Percentiles rank a stretch among this genome's conserved stretches.
phyloP scores from a whole-genome alignment of 2,888 invertebrate species.

The Ernsta delagoae region DNA sequence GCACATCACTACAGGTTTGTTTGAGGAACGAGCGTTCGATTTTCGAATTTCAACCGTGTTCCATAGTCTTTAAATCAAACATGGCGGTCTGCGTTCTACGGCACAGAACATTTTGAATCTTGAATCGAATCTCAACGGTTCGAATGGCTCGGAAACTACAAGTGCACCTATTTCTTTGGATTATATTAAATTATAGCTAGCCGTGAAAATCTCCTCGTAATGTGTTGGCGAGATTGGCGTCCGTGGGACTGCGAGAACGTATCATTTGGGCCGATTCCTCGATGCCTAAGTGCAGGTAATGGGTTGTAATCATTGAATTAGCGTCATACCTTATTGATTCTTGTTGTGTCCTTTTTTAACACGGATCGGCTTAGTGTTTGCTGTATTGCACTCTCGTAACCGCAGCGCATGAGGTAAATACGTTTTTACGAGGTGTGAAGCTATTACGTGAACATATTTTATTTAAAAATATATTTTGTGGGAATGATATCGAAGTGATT shows the following conservation, averaged over 20 bases:
- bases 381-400: constrained; percentile 33
- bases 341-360: constrained; percentile 43
- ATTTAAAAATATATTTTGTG: constrained; percentile 36
- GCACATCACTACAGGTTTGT: constrained; percentile 46
- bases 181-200: constrained; percentile 84
- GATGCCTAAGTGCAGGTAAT: constrained; percentile 74
- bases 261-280: constrained; percentile 74
- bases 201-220: constrained; percentile 83
- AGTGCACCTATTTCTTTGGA: constrained; percentile 82
- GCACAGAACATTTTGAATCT: constrained; percentile 39
- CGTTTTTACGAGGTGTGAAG: constrained; percentile 34
- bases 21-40: constrained; percentile 37
- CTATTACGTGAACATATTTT: constrained; percentile 35
- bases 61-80: constrained; percentile 44
- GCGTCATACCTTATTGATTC: constrained; percentile 73
- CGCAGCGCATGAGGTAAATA: constrained; percentile 26
- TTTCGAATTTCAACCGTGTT: constrained; percentile 57
- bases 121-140: constrained; percentile 50
- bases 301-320: constrained; percentile 78
- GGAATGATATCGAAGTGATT: constrained; percentile 20
- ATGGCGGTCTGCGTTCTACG: constrained; percentile 18
- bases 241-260: constrained; percentile 77
- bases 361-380: constrained; percentile 33
- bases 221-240: constrained; percentile 78
- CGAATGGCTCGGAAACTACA: constrained; percentile 51